Evolutionary conservation across 2,797 vertebrate species (phyloP), one percentile per base, ranked within the genome.

Genomic region (Chloroceryle amazona): DNA sequence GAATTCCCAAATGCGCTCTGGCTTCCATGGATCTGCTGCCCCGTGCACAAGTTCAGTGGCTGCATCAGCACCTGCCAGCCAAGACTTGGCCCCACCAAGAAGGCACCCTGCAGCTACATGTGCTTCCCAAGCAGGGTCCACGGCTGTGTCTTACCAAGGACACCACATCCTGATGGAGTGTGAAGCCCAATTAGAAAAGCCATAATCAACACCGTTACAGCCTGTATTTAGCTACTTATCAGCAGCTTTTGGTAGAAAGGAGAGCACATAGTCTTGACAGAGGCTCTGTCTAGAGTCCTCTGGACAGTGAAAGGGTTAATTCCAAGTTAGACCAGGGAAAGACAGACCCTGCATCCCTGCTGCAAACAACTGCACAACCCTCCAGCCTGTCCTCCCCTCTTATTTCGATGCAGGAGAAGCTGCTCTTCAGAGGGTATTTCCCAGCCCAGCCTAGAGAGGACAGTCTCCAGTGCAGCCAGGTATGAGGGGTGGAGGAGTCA

Each of bases 151-250:
- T 26, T 84, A 72, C 21, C 71, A 60, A 70, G 75, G 66, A 74
- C 66, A 80, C 73, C 89, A 61, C 65, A 79, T 90, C 37, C 67
- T 31, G 65, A 51, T 17, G 44, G 74, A 90, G 65, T 42, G 62
- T 29, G 90, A 76, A 86, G 57, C 66, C 84, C 89, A 70, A 72
- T 86, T 82, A 95, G 89, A 86, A 88, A 73, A 92, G 76, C 63
- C 75, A 60, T 58, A 74, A 87, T 79, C 81, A 76, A 20, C 0
- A 0, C 71, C 37, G 29, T 11, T 67, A 17, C 57, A 71, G 72
- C 78, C 85, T 79, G 74, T 85, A 75, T 94, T 94, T 86, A 97
- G 86, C 93, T 67, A 71, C 46, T 22, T 3, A 51, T 93, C 0
- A 1, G 79, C 33, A 6, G 26, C 15, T 62, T 83, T 73, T 57